phyloP scores from a whole-genome alignment of 1,140 invertebrate species.

The Rhopalosiphum maidis region DNA sequence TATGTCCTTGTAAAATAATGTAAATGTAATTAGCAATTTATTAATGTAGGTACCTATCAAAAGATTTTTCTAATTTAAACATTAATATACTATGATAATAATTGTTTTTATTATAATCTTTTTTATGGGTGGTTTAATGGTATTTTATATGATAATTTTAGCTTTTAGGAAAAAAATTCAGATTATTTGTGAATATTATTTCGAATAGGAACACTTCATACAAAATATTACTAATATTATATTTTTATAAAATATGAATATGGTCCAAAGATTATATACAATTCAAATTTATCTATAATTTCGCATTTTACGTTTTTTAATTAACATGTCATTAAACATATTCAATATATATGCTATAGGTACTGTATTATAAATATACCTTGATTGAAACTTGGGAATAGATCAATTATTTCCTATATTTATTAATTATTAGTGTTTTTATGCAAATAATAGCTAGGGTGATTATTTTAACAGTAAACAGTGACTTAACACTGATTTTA shows the following conservation, averaged over 20 bases:
- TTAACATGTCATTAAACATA: background rate
- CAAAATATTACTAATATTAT: background rate
- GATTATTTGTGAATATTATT: background rate
- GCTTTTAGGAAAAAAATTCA: background rate
- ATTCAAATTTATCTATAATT: constrained; percentile 7
- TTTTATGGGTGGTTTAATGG: no score
- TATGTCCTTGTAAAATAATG: background rate
- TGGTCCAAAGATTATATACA: background rate
- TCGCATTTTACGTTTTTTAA: background rate
- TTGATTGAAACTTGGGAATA: background rate
- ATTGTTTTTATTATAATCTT: background rate
- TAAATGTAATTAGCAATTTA: constrained; percentile 14
- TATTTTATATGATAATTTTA: no score
- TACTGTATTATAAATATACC: background rate
- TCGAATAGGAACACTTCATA: background rate
- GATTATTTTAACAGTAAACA: background rate
- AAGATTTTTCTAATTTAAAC: background rate
- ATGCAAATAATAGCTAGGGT: background rate
- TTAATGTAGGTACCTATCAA: background rate
- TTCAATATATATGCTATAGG: background rate
- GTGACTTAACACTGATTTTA: background rate
- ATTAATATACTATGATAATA: background rate
- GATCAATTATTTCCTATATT: background rate
- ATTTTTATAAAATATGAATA: background rate
- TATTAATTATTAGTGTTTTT: background rate